These are phyloP conservation scores for Trypoxylon attenuatum DNA, from an alignment of 2,888 invertebrate species.

Conservation along the genomic window DNA sequence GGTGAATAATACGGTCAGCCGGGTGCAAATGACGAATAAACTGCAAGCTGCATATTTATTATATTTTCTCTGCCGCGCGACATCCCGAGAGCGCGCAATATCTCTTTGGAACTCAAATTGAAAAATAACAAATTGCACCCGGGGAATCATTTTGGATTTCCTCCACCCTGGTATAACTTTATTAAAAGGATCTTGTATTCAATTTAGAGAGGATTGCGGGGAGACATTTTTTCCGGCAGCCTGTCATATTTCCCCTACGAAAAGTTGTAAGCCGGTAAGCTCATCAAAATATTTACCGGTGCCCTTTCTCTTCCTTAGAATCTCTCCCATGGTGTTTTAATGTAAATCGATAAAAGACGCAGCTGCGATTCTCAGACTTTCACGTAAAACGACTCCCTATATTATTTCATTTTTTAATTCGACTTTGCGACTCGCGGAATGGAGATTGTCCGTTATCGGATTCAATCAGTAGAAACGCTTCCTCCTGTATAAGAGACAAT, in stretches of 20 bases:
- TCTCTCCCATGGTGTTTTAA: constrained; percentile 44
- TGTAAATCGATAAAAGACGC: constrained; percentile 50
- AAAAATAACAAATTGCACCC: constrained; percentile 28
- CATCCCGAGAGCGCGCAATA: too few species aligned
- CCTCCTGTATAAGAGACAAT: too few species aligned
- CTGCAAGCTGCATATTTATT: constrained; percentile 6
- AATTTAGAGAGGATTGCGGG: constrained; percentile 52
- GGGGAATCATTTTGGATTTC: constrained; percentile 20
- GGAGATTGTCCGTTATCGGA: too few species aligned
- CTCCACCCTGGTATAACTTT: constrained; percentile 31
- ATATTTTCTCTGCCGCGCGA: too few species aligned
- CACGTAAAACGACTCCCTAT: constrained; percentile 1
- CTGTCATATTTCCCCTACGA: constrained; percentile 28
- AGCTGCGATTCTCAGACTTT: constrained; percentile 35
- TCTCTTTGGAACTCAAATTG: background rate
- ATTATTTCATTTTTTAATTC: constrained; percentile 19
- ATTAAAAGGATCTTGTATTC: constrained; percentile 54
- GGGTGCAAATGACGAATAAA: constrained; percentile 27
- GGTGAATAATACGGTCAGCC: constrained; percentile 22
- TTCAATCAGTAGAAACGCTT: too few species aligned
- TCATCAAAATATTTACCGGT: constrained; percentile 55
- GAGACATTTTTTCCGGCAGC: constrained; percentile 39
- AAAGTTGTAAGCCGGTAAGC: constrained; percentile 49
- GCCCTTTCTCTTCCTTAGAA: constrained; percentile 33
- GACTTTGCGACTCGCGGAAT: too few species aligned